phyloP scores from a whole-genome alignment of 1,140 invertebrate species.

The Paraescarpia echinospica region DNA sequence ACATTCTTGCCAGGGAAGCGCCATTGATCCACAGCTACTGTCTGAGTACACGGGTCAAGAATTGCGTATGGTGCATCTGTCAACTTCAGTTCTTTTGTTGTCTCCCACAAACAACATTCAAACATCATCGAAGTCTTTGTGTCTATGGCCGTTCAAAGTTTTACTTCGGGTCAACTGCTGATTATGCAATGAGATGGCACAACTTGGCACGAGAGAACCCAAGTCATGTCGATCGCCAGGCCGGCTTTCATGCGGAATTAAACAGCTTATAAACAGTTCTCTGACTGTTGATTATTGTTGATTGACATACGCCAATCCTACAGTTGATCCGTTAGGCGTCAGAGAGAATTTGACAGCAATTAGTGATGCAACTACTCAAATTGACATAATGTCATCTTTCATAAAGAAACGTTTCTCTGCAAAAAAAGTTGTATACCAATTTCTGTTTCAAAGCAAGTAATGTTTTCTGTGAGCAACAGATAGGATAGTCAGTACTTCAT shows the following conservation, averaged over 20 bases:
- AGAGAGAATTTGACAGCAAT: background rate
- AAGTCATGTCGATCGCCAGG: too few relatives aligned
- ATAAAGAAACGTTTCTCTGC: too few relatives aligned
- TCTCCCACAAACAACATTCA: background rate
- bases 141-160: background rate
- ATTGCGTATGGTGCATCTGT: background rate
- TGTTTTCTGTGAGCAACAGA: too few relatives aligned
- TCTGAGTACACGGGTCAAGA: background rate
- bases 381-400: too few relatives aligned
- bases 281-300: background rate
- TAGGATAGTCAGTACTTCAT: too few relatives aligned
- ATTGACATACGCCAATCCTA: background rate
- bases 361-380: too few relatives aligned
- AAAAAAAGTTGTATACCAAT: too few relatives aligned
- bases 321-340: background rate
- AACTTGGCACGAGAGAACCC: background rate
- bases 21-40: background rate
- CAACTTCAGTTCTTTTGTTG: background rate
- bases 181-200: background rate
- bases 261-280: background rate
- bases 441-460: too few relatives aligned
- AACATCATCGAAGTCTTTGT: background rate
- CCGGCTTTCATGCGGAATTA: background rate
- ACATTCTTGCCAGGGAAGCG: background rate
- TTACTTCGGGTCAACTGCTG: background rate